Base-by-base conservation (phyloP, 2,797 vertebrate species). In the Lophotriccus pileatus region DNA sequence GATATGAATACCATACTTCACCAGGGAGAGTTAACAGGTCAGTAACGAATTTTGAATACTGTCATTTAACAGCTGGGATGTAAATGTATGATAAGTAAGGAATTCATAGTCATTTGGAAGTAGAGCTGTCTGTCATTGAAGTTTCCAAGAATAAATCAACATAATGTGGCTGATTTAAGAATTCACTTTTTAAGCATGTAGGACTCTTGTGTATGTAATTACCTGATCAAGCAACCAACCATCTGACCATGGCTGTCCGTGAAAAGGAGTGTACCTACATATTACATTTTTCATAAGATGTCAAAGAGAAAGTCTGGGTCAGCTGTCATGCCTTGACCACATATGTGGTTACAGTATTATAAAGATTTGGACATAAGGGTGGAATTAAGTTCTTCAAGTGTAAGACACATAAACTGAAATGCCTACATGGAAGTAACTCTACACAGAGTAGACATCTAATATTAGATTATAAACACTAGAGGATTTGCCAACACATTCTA, bases 51-150 rank as follows among this genome's bases (percentile, higher is more conserved):
- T 6, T n/a, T 12, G 7, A 84, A 62, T 53, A 46, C 34, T 47
- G 34, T 75, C 15, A 18, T 84, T 78, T 84, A 81, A 72, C 62
- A 88, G 30, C 36, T 82, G 74, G 50, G 67, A 75, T 81, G 37
- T 49, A 86, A 94, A 78, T 62, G 5, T 36, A 75, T n/a, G 15
- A 16, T n/a, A 84, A 84, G 11, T n/a, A 68, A 88, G 93, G 91
- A 78, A 62, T 32, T 64, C 36, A 34, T 64, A 62, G 15, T 7
- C 7, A 3, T 72, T 84, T 84, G 27, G 53, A 92, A 75, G 21
- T 78, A 88, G 58, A 82, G 12, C n/a, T 73, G 4, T 28, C 50
- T 56, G 24, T 73, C 50, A 58, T 1, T 59, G 62, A 90, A 58
- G 0, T 76, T 94, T 89, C 27, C 27, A 72, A 68, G 34, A 70